Percentiles rank a stretch among this genome's conserved stretches.
These are phyloP conservation scores for Megathymus violae DNA, from an alignment of 1,140 invertebrate genomes.

Conservation along the genomic window DNA sequence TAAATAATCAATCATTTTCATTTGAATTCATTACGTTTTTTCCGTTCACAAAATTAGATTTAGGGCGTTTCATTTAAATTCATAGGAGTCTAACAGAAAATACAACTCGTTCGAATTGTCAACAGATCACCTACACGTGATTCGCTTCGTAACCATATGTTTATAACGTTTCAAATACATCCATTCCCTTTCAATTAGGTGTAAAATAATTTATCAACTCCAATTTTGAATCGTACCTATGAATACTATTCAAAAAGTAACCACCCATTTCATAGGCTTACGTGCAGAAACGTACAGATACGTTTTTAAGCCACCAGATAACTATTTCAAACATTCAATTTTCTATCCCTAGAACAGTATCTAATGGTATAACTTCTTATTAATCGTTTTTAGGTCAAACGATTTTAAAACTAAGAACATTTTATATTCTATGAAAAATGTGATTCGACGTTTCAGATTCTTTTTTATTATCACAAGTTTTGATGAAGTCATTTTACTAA, in stretches of 20 bases:
- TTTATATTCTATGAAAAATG: too few species aligned
- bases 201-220: constrained; percentile 27
- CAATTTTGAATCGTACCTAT: constrained; percentile 16
- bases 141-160: constrained; percentile 23
- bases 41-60: constrained; percentile 9
- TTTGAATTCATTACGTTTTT: constrained; percentile 2
- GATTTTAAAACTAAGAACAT: too few species aligned
- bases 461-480: too few species aligned
- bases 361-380: too few species aligned
- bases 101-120: constrained; percentile 27
- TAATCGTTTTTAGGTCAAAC: too few species aligned
- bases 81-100: constrained; percentile 16
- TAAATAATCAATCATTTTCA: constrained; percentile 14
- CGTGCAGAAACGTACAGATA: too few species aligned
- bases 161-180: constrained; percentile 19
- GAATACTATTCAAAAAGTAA: constrained; percentile 7
- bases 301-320: too few species aligned
- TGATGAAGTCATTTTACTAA: too few species aligned
- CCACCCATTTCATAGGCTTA: constrained; percentile 9
- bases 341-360: too few species aligned
- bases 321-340: too few species aligned
- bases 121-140: constrained; percentile 31
- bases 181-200: constrained; percentile 15
- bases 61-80: constrained; percentile 21
- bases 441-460: too few species aligned